phyloP scores from a whole-genome alignment of 2,113 vertebrate species.

The Lucifuga dentata region DNA sequence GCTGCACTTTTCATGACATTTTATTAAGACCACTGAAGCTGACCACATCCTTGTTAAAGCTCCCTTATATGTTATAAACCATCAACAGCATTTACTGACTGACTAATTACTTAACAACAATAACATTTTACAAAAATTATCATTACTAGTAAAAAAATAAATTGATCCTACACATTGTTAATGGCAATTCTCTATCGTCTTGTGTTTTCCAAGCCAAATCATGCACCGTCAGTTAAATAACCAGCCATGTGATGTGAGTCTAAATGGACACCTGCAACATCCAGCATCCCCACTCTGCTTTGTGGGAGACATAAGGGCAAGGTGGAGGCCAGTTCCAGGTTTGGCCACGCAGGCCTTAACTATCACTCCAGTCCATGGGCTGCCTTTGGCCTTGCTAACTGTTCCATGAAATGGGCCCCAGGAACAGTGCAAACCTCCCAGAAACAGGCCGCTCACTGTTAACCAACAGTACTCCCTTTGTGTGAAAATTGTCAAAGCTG shows the following conservation, averaged over 20 bases:
- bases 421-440: conserved; percentile 81
- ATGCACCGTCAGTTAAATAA: conserved; percentile 55
- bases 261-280: conserved; percentile 78
- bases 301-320: conserved; percentile 59
- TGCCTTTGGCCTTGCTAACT: conserved; percentile 88
- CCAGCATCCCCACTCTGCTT: conserved; percentile 71
- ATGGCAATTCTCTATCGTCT: conserved; percentile 15
- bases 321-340: conserved; percentile 71
- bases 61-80: conserved; percentile 9
- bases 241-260: conserved; percentile 71
- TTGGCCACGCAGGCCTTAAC: conserved; percentile 78
- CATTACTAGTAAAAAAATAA: background rate
- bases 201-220: conserved; percentile 45
- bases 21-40: conserved; percentile 3
- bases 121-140: conserved; percentile 5
- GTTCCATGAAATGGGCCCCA: conserved; percentile 88
- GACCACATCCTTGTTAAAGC: conserved; percentile 32
- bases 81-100: conserved; percentile 1
- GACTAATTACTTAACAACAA: conserved; percentile 18
- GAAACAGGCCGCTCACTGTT: conserved; percentile 87
- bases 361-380: conserved; percentile 85
- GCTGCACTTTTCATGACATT: conserved; percentile 31
- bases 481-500: conserved; percentile 82
- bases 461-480: conserved; percentile 89
- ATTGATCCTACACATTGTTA: background rate